These are phyloP conservation scores for Oreochromis niloticus DNA, from an alignment of 2,113 vertebrate genomes.

Conservation along the genomic window DNA sequence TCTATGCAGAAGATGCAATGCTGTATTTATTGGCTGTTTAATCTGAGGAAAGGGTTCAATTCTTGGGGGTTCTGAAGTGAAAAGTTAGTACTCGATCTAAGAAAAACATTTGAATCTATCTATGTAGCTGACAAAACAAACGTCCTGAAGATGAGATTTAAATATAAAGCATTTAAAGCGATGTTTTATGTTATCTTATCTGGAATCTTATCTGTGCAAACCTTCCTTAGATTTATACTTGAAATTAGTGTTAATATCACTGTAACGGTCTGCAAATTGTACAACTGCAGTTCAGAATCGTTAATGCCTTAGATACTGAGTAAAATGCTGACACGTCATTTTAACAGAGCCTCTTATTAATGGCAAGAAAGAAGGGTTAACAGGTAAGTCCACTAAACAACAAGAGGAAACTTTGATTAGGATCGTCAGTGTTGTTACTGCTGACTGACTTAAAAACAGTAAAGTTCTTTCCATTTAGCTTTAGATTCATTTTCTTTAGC, in stretches of 20 bases:
- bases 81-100: not conserved
- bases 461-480: not conserved
- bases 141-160: not conserved
- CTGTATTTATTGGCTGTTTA: not conserved
- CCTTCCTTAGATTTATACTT: accelerated
- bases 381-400: not conserved
- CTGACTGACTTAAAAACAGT: not conserved
- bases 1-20: not conserved
- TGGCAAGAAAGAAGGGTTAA: not conserved
- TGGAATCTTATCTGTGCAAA: not conserved
- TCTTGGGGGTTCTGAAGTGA: not conserved
- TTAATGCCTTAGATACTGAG: not conserved
- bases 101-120: not conserved
- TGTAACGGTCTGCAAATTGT: not conserved
- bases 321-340: not conserved
- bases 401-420: accelerated
- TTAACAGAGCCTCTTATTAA: not conserved
- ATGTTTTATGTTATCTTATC: not conserved
- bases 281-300: not conserved
- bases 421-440: accelerated
- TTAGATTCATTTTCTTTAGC: not conserved
- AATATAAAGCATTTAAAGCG: not conserved
- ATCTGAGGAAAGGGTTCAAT: not conserved
- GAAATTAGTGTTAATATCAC: not conserved
- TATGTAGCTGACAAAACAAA: not conserved